Conservation (phyloP, 2,113 vertebrate species). For the Muntiacus muntjak region DNA sequence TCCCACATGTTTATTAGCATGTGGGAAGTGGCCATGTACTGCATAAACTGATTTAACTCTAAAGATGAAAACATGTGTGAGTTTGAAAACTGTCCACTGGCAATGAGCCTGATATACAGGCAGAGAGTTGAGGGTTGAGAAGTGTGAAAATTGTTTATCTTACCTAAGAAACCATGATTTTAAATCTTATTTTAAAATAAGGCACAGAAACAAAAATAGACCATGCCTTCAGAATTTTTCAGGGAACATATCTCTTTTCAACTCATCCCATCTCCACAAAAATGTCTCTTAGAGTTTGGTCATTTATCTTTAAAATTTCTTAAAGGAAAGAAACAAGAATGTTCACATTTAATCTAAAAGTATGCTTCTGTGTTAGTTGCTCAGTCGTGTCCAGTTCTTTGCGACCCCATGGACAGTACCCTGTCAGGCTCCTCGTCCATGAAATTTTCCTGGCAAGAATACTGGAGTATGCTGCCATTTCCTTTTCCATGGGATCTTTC, state of each 20-base stretch:
- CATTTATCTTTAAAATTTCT: not conserved
- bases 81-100: conserved; percentile 2
- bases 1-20: not conserved
- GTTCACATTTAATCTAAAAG: not conserved
- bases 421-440: not conserved
- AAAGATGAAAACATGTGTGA: conserved; percentile 41
- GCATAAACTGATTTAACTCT: conserved; percentile 21
- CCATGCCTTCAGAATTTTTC: not conserved
- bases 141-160: not conserved
- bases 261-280: not conserved
- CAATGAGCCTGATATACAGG: not conserved
- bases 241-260: not conserved
- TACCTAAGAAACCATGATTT: conserved; percentile 8
- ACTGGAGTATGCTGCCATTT: not conserved
- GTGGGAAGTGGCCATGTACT: not conserved
- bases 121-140: not conserved
- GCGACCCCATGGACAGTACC: not conserved
- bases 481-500: not conserved
- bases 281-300: not conserved
- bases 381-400: not conserved
- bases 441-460: not conserved
- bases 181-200: conserved; percentile 16
- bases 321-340: not conserved
- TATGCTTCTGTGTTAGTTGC: not conserved
- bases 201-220: not conserved